Evolutionary conservation across 2,113 vertebrate species (phyloP), one percentile per base, ranked within the genome.

Genomic region (Tychaedon coryphoeus): DNA sequence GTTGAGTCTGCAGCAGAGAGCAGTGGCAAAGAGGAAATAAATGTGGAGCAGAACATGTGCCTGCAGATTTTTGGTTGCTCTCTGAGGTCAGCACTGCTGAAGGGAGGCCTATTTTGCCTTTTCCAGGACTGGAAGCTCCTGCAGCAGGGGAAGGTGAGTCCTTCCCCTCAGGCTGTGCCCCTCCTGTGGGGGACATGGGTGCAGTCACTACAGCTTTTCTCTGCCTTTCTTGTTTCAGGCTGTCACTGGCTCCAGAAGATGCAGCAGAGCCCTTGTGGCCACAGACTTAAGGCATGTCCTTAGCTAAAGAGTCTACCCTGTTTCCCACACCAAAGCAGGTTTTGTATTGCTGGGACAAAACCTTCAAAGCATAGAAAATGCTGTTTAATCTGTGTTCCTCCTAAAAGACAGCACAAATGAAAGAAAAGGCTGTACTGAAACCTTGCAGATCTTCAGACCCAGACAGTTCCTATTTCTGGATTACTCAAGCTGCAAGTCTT

Each of bases 1-100:
- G 23, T 42, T 58, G 16, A 29, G 42, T 48, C 71, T 81, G 36
- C 66, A 48, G 43, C 19, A 20, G 57, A 69, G 48, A 62, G 53
- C 25, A 23, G 50, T 88, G 69, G 29, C 19, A 61, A 84, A 72
- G 81, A 56, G 12, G 53, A 92, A 66, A 51, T 88, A 71, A 88
- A 65, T 29, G 28, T 1, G 5, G 28, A 94, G 40, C 56, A 45
- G 43, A 45, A 45, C 19, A 45, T 45, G 43, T 45, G 43, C 43
- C 54, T 65, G 81, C 26, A 56, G 51, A 23, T 57, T 43, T 86
- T 67, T 89, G 51, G n/a, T 70, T 74, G 19, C 26, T 53, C 45
- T 65, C 64, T 78, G 57, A 50, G 64, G 22, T 79, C 48, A 57
- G 53, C 18, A 13, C 26, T 34, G 50, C 17, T 34, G 31, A 61